These are phyloP conservation scores for Dorcus hopei DNA, from an alignment of 2,888 invertebrate genomes.

Conservation along the genomic window DNA sequence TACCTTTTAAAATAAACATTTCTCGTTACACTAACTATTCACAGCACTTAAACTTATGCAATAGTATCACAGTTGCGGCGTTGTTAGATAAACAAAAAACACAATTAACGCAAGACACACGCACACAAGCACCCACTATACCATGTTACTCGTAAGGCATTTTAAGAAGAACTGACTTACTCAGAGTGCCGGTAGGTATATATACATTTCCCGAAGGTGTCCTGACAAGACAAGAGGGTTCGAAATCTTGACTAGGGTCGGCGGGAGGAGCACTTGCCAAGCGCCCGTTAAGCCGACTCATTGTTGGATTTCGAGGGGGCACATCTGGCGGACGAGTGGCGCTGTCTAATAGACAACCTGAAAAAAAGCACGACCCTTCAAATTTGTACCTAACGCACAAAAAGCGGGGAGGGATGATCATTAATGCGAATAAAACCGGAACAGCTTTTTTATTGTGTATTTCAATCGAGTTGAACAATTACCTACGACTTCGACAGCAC, in stretches of 20 bases:
- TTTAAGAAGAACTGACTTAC: constrained; percentile 46
- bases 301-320: constrained; percentile 87
- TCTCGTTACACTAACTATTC: too few relatives aligned
- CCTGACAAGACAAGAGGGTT: constrained; percentile 86
- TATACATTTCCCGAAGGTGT: constrained; percentile 92
- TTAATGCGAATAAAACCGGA: constrained; percentile 20
- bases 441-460: constrained; percentile 16
- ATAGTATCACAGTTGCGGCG: too few relatives aligned
- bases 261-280: constrained; percentile 78
- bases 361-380: constrained; percentile 41
- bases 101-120: neutral
- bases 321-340: constrained; percentile 81
- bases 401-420: constrained; percentile 10
- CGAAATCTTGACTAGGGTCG: constrained; percentile 68
- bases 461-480: constrained; percentile 7
- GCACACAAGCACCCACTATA: neutral
- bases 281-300: constrained; percentile 87
- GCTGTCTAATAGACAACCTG: constrained; percentile 85
- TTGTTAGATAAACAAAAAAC: too few relatives aligned
- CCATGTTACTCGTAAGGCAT: constrained; percentile 11
- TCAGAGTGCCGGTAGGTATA: constrained; percentile 78
- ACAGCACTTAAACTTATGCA: too few relatives aligned
- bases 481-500: constrained; percentile 8
- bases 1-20: too few relatives aligned
- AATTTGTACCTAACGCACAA: constrained; percentile 6